These are phyloP conservation scores for Pycnonotus jocosus DNA, from an alignment of 2,113 vertebrate genomes.

Conservation along the genomic window DNA sequence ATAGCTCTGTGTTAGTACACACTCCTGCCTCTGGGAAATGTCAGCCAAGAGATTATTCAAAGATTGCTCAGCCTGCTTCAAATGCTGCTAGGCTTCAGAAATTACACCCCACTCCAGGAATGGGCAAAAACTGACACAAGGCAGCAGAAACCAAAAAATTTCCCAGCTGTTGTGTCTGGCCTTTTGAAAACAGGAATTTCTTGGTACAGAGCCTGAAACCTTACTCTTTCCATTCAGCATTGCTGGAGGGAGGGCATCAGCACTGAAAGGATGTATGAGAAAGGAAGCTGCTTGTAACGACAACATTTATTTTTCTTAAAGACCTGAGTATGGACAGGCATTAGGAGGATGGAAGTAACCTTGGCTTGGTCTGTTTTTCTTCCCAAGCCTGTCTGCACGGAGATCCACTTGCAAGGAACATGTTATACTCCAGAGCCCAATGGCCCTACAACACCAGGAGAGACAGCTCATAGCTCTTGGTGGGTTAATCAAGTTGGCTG, in stretches of 20 bases:
- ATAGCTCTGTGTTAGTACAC: neutral
- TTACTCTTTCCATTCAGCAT: neutral
- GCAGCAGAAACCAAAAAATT: constrained; percentile 27
- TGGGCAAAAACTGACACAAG: constrained; percentile 31
- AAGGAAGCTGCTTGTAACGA: neutral
- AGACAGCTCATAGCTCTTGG: neutral
- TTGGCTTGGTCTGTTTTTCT: neutral
- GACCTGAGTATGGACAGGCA: neutral
- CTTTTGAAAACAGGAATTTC: constrained; percentile 32
- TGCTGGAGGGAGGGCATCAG: neutral
- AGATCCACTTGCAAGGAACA: neutral
- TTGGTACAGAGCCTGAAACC: neutral
- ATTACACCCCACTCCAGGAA: neutral
- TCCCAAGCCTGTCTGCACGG: neutral
- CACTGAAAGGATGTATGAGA: neutral
- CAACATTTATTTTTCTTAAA: neutral
- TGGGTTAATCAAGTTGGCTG: neutral
- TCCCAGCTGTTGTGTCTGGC: constrained; percentile 56
- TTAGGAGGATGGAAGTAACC: neutral
- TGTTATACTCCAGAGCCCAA: neutral
- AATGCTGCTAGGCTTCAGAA: constrained; percentile 16
- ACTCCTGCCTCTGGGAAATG: neutral
- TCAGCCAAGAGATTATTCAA: constrained; percentile 17
- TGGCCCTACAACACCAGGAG: neutral
- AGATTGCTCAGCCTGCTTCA: neutral